Conservation (phyloP, 2,797 vertebrate genomes). For the Acrocephalus scirpaceus region DNA sequence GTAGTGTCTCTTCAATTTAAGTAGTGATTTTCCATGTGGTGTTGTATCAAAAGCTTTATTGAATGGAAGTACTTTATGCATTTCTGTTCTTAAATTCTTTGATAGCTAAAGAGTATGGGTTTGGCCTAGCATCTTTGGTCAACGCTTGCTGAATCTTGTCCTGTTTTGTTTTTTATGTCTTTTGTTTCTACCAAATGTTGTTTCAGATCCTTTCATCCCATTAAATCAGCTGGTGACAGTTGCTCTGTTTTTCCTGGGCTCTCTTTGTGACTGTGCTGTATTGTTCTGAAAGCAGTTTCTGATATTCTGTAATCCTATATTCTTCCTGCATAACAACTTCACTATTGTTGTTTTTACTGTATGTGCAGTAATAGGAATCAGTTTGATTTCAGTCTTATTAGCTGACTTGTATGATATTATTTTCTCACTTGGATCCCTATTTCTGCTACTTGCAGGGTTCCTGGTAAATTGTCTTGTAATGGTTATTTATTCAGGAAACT, state of each 20-base stretch:
- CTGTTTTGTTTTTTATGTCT: not conserved
- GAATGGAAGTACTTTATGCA: not conserved
- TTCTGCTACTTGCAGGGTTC: not conserved
- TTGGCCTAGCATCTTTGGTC: not conserved
- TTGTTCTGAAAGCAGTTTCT: not conserved
- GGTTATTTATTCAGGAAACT: not conserved
- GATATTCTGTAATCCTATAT: not conserved
- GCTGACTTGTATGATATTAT: not conserved
- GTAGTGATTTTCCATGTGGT: not conserved
- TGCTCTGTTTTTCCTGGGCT: not conserved
- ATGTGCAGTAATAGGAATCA: not conserved
- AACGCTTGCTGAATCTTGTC: not conserved
- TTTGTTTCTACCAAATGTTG: not conserved
- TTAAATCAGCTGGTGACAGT: not conserved
- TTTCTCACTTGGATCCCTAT: not conserved
- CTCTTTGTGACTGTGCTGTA: not conserved
- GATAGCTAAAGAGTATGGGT: not conserved
- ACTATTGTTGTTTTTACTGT: not conserved
- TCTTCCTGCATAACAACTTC: not conserved
- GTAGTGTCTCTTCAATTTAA: not conserved
- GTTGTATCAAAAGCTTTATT: not conserved
- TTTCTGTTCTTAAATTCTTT: not conserved
- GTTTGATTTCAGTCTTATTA: not conserved
- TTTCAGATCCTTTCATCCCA: not conserved
- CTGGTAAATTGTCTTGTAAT: not conserved